phyloP scores from a whole-genome alignment of 2,113 vertebrate genomes.

The Poecilia latipinna region DNA sequence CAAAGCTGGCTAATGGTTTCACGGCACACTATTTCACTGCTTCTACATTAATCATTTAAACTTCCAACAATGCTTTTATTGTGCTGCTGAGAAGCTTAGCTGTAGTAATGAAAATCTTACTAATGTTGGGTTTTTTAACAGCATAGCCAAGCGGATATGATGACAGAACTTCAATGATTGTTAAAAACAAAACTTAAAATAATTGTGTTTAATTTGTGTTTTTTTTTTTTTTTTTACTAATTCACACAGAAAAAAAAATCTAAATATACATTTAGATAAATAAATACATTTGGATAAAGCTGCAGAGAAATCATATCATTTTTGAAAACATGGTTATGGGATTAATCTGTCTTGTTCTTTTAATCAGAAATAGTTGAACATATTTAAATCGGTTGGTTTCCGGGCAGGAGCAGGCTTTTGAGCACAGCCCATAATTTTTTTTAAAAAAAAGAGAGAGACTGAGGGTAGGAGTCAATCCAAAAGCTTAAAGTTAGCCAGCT shows the following conservation, averaged over 20 bases:
- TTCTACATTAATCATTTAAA: background rate
- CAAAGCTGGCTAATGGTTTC: background rate
- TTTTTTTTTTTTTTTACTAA: too few relatives aligned
- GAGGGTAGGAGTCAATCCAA: background rate
- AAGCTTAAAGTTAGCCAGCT: background rate
- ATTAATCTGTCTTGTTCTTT: background rate
- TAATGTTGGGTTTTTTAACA: too few relatives aligned
- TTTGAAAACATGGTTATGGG: background rate
- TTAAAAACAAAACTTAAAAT: too few relatives aligned
- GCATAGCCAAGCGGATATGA: too few relatives aligned
- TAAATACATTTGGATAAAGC: background rate
- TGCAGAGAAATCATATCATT: background rate
- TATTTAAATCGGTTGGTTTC: background rate
- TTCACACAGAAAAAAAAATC: too few relatives aligned
- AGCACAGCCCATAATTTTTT: background rate
- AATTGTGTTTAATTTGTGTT: too few relatives aligned
- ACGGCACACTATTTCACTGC: background rate
- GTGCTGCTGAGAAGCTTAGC: background rate
- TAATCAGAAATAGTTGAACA: background rate
- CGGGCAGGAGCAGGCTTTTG: background rate
- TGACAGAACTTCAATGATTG: too few relatives aligned
- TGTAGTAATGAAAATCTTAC: background rate
- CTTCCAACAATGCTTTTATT: background rate
- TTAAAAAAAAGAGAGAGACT: background rate
- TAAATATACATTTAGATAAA: too few relatives aligned